Evolutionary conservation across 2,888 invertebrate genomes (phyloP).

Genomic region (Tipula vernalis): DNA sequence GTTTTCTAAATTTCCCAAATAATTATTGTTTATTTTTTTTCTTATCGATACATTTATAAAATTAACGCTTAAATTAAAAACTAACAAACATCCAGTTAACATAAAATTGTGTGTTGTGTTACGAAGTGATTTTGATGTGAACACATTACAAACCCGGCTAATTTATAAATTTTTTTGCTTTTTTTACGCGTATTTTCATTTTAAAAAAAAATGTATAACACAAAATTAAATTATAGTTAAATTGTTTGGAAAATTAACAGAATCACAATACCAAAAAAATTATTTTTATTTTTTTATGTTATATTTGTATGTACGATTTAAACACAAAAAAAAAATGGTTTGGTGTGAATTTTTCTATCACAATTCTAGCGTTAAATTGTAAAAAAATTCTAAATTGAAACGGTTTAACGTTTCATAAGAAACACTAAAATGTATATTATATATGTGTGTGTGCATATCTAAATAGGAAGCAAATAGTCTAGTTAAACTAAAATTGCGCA

Average conservation of each 20-base stretch:
- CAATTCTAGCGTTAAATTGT: background rate
- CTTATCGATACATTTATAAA: background rate
- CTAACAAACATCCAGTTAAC: conserved; percentile 1
- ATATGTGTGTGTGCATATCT: background rate
- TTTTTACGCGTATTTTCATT: background rate
- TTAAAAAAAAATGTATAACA: background rate
- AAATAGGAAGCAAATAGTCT: background rate
- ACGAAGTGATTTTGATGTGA: background rate
- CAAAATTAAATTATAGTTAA: background rate
- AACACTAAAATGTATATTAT: background rate
- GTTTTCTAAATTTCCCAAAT: background rate
- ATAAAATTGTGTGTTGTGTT: background rate
- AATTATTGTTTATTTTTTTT: background rate
- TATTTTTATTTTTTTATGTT: background rate
- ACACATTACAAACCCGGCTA: background rate
- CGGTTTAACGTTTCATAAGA: conserved; percentile 4
- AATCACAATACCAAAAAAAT: background rate
- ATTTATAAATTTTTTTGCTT: background rate
- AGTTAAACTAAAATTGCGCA: conserved; percentile 4
- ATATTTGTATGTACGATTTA: too few species aligned
- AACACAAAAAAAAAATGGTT: background rate
- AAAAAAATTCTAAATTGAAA: background rate
- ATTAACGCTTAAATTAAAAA: background rate
- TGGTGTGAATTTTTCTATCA: background rate
- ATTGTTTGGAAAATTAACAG: background rate